Conservation (phyloP, 2,113 vertebrate genomes). For the Corythoichthys haematopterus region DNA sequence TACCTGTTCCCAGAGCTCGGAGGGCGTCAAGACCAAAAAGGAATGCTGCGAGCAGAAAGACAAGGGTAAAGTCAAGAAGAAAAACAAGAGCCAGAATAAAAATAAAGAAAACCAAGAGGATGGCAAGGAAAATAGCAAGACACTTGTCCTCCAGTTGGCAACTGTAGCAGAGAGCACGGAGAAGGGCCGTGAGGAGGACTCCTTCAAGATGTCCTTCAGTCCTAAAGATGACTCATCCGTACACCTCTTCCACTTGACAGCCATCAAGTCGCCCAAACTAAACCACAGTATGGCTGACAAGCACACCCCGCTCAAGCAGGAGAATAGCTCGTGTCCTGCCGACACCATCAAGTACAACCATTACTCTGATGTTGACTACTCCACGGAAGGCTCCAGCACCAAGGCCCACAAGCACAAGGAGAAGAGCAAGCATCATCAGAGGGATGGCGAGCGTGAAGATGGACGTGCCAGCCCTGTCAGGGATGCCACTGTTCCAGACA, state of each 20-base stretch:
- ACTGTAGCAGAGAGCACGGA: slow-evolving; percentile 81
- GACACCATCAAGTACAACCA: slow-evolving; percentile 84
- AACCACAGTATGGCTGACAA: slow-evolving; percentile 87
- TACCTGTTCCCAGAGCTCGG: slow-evolving; percentile 77
- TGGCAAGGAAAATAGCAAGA: slow-evolving; percentile 87
- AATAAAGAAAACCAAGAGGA: slow-evolving; percentile 98
- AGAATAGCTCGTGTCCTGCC: slow-evolving; percentile 86
- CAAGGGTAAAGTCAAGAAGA: slow-evolving; percentile 93
- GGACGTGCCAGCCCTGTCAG: slow-evolving; percentile 82
- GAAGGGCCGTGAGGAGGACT: slow-evolving; percentile 85
- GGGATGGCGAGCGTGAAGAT: slow-evolving; percentile 83
- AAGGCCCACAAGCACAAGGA: slow-evolving; percentile 94
- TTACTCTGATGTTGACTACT: slow-evolving; percentile 82
- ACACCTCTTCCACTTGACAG: slow-evolving; percentile 88
- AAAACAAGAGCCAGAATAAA: slow-evolving; percentile 92
- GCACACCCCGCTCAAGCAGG: slow-evolving; percentile 88
- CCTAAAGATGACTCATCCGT: slow-evolving; percentile 94
- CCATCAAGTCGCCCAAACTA: slow-evolving; percentile 90
- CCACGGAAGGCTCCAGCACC: slow-evolving; percentile 86
- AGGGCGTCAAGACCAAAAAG: slow-evolving; percentile 82
- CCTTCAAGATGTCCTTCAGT: slow-evolving; percentile 92
- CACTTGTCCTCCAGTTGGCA: slow-evolving; percentile 74
- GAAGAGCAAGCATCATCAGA: slow-evolving; percentile 92
- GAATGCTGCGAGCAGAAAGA: slow-evolving; percentile 87
- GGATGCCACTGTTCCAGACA: slow-evolving; percentile 80